Evolutionary conservation across 2,113 vertebrate genomes (phyloP).

Genomic region (Spermophilus dauricus): DNA sequence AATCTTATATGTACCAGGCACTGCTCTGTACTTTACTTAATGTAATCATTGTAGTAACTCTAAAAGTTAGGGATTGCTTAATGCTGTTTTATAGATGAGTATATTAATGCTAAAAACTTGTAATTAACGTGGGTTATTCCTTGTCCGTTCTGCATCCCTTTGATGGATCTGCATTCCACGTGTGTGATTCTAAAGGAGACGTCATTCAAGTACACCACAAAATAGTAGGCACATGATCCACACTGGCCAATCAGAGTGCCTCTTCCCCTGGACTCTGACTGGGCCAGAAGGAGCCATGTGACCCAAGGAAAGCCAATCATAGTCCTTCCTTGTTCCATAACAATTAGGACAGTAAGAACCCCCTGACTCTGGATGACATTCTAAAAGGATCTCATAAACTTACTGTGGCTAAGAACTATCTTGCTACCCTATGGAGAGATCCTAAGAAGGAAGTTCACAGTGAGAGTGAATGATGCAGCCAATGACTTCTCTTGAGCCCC

Average conservation of each 20-base stretch:
- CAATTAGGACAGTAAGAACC: neutral
- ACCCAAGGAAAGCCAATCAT: slow-evolving; percentile 18
- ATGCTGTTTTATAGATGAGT: neutral
- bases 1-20: neutral
- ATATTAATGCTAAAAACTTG: neutral
- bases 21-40: neutral
- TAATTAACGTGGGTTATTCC: neutral
- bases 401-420: neutral
- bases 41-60: slow-evolving; percentile 17
- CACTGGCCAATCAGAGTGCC: neutral
- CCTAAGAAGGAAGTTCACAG: slow-evolving; percentile 2
- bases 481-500: neutral
- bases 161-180: neutral
- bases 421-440: neutral
- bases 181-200: neutral
- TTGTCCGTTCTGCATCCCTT: neutral
- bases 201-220: neutral
- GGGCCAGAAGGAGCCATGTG: neutral
- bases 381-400: neutral
- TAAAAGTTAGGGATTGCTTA: neutral
- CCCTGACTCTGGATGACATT: neutral
- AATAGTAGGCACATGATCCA: neutral
- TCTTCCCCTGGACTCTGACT: neutral
- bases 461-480: neutral
- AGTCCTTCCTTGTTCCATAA: neutral